Percentiles rank a stretch among this genome's conserved stretches.
Conservation (phyloP, 2,888 invertebrate species). For the Electrophaes corylata region DNA sequence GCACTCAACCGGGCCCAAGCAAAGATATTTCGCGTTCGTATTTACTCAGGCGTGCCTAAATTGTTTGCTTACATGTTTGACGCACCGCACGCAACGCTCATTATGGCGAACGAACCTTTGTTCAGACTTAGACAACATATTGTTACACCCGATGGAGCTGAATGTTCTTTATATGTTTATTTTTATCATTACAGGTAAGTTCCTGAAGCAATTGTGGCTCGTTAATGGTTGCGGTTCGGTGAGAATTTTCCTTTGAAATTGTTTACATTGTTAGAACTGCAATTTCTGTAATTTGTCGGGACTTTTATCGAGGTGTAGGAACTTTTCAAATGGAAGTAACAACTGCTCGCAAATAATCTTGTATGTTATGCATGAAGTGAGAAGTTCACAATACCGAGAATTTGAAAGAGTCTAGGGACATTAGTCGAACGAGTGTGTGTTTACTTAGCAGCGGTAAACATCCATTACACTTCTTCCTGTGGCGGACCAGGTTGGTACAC, state of each 20-base stretch:
- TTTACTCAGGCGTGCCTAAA: constrained; percentile 83
- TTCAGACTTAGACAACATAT: constrained; percentile 79
- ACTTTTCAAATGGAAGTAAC: constrained; percentile 44
- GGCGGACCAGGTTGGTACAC: constrained; percentile 70
- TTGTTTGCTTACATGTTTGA: constrained; percentile 84
- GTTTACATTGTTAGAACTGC: constrained; percentile 46
- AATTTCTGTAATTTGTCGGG: constrained; percentile 44
- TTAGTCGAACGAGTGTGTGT: constrained; percentile 20
- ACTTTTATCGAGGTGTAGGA: constrained; percentile 38
- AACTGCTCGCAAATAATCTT: constrained; percentile 29
- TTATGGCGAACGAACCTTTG: constrained; percentile 78
- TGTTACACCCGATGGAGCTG: constrained; percentile 76
- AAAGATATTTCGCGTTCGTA: constrained; percentile 81
- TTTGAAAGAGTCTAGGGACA: constrained; percentile 12
- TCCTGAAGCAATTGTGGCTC: constrained; percentile 61
- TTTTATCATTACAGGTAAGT: constrained; percentile 81
- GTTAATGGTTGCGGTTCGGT: constrained; percentile 69
- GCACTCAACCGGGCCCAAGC: constrained; percentile 72
- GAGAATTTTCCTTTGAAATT: constrained; percentile 67
- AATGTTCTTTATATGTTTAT: constrained; percentile 77
- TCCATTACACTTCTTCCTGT: constrained; percentile 76
- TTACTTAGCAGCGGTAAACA: constrained; percentile 71
- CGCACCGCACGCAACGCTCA: constrained; percentile 82
- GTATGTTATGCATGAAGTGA: constrained; percentile 9
- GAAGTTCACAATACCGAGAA: constrained; percentile 13